Percentiles rank a stretch among this genome's conserved stretches.
Evolutionary conservation across 2,888 invertebrate genomes (phyloP).

Genomic region (Nineta flava): DNA sequence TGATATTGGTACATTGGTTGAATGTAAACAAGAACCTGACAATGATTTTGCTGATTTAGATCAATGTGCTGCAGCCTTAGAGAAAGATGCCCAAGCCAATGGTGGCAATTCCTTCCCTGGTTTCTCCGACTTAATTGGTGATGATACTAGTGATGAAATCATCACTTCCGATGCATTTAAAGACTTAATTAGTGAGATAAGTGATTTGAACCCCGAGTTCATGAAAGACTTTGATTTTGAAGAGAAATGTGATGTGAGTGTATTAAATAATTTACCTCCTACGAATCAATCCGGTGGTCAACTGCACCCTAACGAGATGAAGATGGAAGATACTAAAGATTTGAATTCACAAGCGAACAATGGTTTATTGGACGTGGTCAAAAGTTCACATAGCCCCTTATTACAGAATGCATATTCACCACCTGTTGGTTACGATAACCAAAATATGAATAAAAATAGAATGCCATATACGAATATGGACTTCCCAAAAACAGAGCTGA

Average conservation of each 20-base stretch:
- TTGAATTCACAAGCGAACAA: slow-evolving; percentile 9
- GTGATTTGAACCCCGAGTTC: slow-evolving; percentile 65
- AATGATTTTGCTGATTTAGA: slow-evolving; percentile 76
- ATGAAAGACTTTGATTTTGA: slow-evolving; percentile 70
- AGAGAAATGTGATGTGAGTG: slow-evolving; percentile 26
- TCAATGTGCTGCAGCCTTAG: slow-evolving; percentile 69
- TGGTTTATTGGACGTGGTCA: slow-evolving; percentile 14
- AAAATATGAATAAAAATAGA: slow-evolving; percentile 15
- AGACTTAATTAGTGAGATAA: slow-evolving; percentile 75
- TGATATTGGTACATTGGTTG: slow-evolving; percentile 50
- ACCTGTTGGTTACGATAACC: slow-evolving; percentile 21
- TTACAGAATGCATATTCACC: slow-evolving; percentile 23
- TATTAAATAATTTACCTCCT: slow-evolving; percentile 2
- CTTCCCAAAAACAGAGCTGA: slow-evolving; percentile 43
- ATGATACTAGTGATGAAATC: slow-evolving; percentile 67
- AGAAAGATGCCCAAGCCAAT: slow-evolving; percentile 62
- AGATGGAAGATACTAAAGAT: slow-evolving; percentile 25
- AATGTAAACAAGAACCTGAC: slow-evolving; percentile 58
- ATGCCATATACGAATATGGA: slow-evolving; percentile 25
- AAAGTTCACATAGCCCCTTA: slow-evolving; percentile 21
- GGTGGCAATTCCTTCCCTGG: slow-evolving; percentile 60
- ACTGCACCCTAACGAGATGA: slow-evolving; percentile 17
- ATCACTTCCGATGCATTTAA: slow-evolving; percentile 62
- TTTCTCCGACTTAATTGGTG: slow-evolving; percentile 66
- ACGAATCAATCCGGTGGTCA: no score